Evolutionary conservation across 1,140 invertebrate genomes (phyloP).

Genomic region (Heliconius congener): DNA sequence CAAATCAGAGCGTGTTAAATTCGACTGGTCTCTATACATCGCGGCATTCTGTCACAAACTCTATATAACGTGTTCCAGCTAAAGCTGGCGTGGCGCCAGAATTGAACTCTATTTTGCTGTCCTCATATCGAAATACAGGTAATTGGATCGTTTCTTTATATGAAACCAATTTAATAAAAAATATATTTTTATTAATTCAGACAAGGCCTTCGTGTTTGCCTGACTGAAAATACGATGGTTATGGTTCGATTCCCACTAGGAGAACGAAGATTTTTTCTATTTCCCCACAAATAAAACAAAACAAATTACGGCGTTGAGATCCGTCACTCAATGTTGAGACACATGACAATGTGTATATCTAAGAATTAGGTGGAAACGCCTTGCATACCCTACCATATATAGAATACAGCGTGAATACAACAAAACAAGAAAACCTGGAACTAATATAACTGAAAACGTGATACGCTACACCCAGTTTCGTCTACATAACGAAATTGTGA

Average conservation of each 20-base stretch:
- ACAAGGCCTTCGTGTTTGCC: no score
- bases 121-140: slow-evolving; percentile 22
- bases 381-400: no score
- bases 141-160: slow-evolving; percentile 20
- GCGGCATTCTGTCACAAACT: background rate
- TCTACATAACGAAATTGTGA: background rate
- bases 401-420: no score
- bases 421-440: background rate
- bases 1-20: slow-evolving; percentile 2
- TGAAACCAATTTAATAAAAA: background rate
- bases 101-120: background rate
- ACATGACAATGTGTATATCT: no score
- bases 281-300: no score
- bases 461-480: background rate
- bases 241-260: no score
- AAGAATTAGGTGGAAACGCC: no score
- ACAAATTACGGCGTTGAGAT: no score
- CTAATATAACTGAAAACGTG: background rate
- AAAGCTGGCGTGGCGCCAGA: slow-evolving; percentile 17
- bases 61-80: background rate
- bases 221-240: no score
- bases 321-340: no score
- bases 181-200: no score
- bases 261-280: no score
- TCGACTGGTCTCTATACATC: background rate